Evolutionary conservation across 2,888 invertebrate genomes (phyloP).

Genomic region (Blastobasis adustella): DNA sequence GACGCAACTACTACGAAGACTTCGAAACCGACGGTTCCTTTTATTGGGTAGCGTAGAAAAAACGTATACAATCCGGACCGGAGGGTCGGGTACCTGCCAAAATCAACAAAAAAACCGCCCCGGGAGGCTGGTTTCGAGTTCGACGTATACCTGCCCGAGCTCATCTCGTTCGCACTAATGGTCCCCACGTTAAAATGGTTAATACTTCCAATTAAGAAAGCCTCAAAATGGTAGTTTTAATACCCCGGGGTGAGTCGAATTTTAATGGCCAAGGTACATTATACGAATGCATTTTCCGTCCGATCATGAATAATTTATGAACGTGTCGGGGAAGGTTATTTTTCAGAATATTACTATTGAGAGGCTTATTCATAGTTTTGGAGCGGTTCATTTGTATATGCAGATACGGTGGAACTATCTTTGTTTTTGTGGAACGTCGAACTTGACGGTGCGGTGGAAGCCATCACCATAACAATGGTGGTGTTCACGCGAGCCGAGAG

Average conservation of each 20-base stretch:
- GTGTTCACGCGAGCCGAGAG: conserved; percentile 53
- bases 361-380: not conserved
- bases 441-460: conserved; percentile 29
- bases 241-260: conserved; percentile 49
- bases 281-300: conserved; percentile 26
- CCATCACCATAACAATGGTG: conserved; percentile 66
- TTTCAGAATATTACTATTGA: not conserved
- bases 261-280: conserved; percentile 33
- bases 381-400: conserved; percentile 35
- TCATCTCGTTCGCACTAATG: conserved; percentile 57
- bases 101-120: conserved; percentile 51
- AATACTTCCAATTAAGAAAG: conserved; percentile 63
- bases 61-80: conserved; percentile 40
- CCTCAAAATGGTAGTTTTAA: conserved; percentile 50
- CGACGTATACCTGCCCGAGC: conserved; percentile 56
- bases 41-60: conserved; percentile 29
- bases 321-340: not conserved
- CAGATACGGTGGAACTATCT: conserved; percentile 43
- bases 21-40: conserved; percentile 19
- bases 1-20: not conserved
- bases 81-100: conserved; percentile 61
- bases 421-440: conserved; percentile 57
- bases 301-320: conserved; percentile 55
- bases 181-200: conserved; percentile 51
- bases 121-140: conserved; percentile 36